Conservation (phyloP, 2,888 invertebrate species). For the Nymphalis c-album region DNA sequence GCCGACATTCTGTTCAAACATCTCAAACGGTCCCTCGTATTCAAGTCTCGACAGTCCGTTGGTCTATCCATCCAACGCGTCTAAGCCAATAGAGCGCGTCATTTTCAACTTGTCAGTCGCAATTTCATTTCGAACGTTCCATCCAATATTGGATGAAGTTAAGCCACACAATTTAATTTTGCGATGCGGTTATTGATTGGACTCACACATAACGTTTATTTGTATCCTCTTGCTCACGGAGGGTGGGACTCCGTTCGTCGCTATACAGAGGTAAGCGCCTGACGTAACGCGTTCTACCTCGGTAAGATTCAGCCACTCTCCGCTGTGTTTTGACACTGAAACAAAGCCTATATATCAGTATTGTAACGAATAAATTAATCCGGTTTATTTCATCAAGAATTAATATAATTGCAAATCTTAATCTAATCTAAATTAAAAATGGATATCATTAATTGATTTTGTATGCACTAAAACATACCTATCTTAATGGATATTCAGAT, state of each 20-base stretch:
- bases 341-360: slow-evolving; percentile 31
- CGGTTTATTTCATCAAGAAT: too few species aligned
- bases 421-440: too few species aligned
- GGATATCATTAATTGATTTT: too few species aligned
- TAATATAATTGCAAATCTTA: too few species aligned
- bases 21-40: neutral
- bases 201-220: slow-evolving; percentile 83
- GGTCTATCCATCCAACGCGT: slow-evolving; percentile 40
- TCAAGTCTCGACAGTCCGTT: neutral
- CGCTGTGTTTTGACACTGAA: slow-evolving; percentile 80
- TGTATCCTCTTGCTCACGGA: slow-evolving; percentile 75
- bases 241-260: slow-evolving; percentile 83
- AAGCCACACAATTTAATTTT: slow-evolving; percentile 36
- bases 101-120: slow-evolving; percentile 45
- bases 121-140: slow-evolving; percentile 32
- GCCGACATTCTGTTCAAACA: neutral
- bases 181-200: slow-evolving; percentile 29
- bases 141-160: slow-evolving; percentile 30
- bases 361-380: too few species aligned
- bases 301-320: slow-evolving; percentile 79
- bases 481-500: too few species aligned
- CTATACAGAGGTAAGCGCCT: slow-evolving; percentile 85
- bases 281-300: slow-evolving; percentile 82
- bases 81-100: slow-evolving; percentile 38
- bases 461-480: too few species aligned